Conservation (phyloP, 2,113 vertebrate genomes). For the Scomber japonicus region DNA sequence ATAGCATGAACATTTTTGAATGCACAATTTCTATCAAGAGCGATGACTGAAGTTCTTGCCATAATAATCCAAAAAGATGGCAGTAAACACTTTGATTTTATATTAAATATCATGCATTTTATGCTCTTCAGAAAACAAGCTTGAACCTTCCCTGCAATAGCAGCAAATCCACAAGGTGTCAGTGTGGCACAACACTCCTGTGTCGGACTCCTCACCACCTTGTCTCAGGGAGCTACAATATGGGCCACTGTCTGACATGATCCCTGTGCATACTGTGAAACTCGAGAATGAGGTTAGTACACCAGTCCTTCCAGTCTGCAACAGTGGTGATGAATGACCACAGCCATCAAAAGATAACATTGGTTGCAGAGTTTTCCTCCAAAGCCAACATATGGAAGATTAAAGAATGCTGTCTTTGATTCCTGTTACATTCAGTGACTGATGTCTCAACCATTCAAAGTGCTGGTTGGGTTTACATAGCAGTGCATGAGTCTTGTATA, state of each 20-base stretch:
- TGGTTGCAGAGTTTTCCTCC: background rate
- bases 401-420: background rate
- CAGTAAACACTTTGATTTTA: too few species aligned
- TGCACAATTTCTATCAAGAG: too few species aligned
- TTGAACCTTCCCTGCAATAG: background rate
- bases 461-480: background rate
- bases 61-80: too few species aligned
- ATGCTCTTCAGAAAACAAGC: background rate
- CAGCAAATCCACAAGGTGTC: constrained; percentile 65
- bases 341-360: background rate
- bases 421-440: background rate
- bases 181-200: constrained; percentile 29
- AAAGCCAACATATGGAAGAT: background rate
- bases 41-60: too few species aligned
- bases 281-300: constrained; percentile 24
- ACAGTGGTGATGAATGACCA: constrained; percentile 1
- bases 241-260: constrained; percentile 14
- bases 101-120: too few species aligned
- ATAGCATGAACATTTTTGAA: too few species aligned
- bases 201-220: background rate
- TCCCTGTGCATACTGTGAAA: constrained; percentile 48
- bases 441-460: background rate
- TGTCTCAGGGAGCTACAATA: constrained; percentile 15
- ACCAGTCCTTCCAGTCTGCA: constrained; percentile 5
- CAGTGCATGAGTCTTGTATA: constrained; percentile 27